These are phyloP conservation scores for Ascaphus truei DNA, from an alignment of 2,113 vertebrate genomes.

Conservation along the genomic window DNA sequence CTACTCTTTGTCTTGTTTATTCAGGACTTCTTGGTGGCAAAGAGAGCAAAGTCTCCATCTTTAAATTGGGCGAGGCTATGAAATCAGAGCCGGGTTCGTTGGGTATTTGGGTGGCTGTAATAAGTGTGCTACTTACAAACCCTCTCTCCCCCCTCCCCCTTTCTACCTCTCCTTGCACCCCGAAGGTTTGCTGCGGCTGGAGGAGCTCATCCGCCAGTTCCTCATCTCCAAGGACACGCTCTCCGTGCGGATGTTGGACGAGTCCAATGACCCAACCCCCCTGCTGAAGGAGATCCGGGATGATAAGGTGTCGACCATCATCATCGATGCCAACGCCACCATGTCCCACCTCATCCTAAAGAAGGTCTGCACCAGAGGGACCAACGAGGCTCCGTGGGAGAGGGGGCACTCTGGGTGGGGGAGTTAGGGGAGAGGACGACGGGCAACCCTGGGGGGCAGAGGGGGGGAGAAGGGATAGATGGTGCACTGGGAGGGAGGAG, in stretches of 20 bases:
- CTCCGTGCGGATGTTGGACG: slow-evolving; percentile 81
- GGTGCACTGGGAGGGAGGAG: too few relatives aligned
- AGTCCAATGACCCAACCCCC: slow-evolving; percentile 76
- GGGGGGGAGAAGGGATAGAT: too few relatives aligned
- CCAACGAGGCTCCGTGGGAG: too few relatives aligned
- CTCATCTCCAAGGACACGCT: slow-evolving; percentile 86
- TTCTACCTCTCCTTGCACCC: not conserved
- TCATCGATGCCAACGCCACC: slow-evolving; percentile 83
- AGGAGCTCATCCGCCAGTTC: slow-evolving; percentile 81
- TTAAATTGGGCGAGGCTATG: not conserved
- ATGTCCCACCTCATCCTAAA: slow-evolving; percentile 81
- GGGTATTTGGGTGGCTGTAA: not conserved
- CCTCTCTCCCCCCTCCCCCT: too few relatives aligned
- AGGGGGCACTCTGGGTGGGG: not conserved
- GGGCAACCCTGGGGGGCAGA: too few relatives aligned
- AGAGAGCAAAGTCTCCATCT: not conserved
- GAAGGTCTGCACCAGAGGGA: slow-evolving; percentile 58
- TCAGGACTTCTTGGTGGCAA: not conserved
- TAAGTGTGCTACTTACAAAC: too few relatives aligned
- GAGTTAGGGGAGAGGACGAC: too few relatives aligned
- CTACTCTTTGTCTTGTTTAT: not conserved
- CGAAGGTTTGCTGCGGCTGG: slow-evolving; percentile 78
- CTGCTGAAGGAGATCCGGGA: slow-evolving; percentile 87
- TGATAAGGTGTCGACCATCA: slow-evolving; percentile 86
- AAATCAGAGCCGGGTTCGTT: not conserved